Conservation (phyloP, 2,113 vertebrate genomes). For the Shinisaurus crocodilurus region DNA sequence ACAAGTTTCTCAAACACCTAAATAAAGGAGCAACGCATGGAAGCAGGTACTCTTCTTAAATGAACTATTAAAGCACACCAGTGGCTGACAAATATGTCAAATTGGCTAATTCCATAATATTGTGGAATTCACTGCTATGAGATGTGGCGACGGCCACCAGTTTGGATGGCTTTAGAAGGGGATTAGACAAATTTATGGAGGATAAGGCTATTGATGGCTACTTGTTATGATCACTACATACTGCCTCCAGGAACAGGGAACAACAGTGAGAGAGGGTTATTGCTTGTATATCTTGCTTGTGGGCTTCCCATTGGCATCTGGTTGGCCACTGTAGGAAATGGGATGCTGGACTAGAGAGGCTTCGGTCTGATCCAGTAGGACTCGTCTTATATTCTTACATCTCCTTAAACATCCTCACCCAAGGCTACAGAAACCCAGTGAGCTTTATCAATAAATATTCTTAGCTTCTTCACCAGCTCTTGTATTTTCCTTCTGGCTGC, state of each 20-base stretch:
- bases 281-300: background rate
- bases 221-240: background rate
- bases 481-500: background rate
- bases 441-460: background rate
- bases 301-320: background rate
- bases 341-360: background rate
- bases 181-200: background rate
- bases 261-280: background rate
- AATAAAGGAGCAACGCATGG: no score
- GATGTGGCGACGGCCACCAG: no score
- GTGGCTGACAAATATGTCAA: no score
- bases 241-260: background rate
- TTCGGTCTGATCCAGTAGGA: background rate
- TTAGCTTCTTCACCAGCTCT: conserved; percentile 20
- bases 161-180: no score
- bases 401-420: background rate
- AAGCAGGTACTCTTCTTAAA: no score
- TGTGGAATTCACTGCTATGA: no score
- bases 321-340: background rate
- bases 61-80: no score
- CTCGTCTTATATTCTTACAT: background rate
- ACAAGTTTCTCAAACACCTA: no score
- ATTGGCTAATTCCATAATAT: no score
- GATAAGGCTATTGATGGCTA: background rate
- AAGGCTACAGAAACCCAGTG: background rate